These are phyloP conservation scores for Bugulina stolonifera DNA, from an alignment of 2,888 invertebrate genomes.

Conservation along the genomic window DNA sequence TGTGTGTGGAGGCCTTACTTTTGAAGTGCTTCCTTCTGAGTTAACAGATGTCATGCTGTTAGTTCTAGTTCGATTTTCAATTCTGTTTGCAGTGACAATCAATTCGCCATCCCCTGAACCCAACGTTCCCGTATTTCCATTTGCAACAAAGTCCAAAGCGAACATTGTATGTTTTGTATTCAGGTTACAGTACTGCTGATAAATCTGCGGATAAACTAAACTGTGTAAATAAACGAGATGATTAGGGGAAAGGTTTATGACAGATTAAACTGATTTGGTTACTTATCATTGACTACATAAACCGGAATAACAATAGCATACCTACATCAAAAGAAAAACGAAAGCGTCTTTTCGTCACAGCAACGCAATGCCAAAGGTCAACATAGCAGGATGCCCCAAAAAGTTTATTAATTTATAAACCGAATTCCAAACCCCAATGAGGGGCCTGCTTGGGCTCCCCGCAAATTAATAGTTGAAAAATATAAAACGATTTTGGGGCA, in stretches of 20 bases:
- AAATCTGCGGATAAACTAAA: too few species aligned
- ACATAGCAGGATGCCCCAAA: too few species aligned
- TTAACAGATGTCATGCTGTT: constrained; percentile 3
- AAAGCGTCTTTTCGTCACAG: constrained; percentile 23
- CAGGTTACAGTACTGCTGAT: too few species aligned
- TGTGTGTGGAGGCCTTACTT: background rate
- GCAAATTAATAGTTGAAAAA: too few species aligned
- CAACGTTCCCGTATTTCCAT: background rate
- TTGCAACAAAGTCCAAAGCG: constrained; percentile 13
- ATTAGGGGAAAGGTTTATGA: too few species aligned
- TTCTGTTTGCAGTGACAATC: background rate
- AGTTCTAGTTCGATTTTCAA: background rate
- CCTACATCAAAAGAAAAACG: background rate
- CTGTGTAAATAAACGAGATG: too few species aligned
- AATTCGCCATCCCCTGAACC: background rate
- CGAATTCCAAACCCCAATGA: too few species aligned
- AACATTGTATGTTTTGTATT: constrained; percentile 20
- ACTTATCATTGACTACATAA: background rate
- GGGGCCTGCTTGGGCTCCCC: too few species aligned
- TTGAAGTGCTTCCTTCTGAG: background rate
- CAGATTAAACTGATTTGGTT: background rate
- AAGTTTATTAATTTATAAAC: too few species aligned
- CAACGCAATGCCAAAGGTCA: constrained; percentile 21
- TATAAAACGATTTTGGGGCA: too few species aligned
- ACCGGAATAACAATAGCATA: background rate